These are phyloP conservation scores for Drosophila micromelanica DNA, from an alignment of 1,140 invertebrate genomes.

Conservation along the genomic window DNA sequence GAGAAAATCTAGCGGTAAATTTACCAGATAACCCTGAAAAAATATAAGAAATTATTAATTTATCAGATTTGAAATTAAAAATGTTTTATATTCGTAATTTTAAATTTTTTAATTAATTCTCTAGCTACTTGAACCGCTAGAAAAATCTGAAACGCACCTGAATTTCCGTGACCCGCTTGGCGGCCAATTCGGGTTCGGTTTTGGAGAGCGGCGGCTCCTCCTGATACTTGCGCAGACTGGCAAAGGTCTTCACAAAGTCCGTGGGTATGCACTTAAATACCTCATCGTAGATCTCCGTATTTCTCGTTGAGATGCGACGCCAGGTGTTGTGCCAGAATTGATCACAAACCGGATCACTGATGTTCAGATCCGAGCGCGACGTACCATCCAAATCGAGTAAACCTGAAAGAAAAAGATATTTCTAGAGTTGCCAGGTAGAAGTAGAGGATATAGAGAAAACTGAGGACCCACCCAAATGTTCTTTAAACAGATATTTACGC, in stretches of 20 bases:
- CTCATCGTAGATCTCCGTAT: slow-evolving; percentile 95
- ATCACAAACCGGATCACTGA: slow-evolving; percentile 91
- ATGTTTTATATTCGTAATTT: too few species aligned
- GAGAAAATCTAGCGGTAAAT: slow-evolving; percentile 94
- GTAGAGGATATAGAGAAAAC: too few species aligned
- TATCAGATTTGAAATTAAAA: neutral
- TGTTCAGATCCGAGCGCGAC: slow-evolving; percentile 85
- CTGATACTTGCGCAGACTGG: slow-evolving; percentile 90
- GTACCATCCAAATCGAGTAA: slow-evolving; percentile 85
- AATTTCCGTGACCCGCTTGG: slow-evolving; percentile 89
- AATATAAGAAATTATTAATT: neutral
- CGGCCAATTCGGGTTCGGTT: slow-evolving; percentile 89
- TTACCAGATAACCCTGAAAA: slow-evolving; percentile 92
- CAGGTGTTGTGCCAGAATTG: slow-evolving; percentile 93
- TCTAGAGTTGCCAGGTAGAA: neutral
- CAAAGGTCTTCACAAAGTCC: slow-evolving; percentile 90
- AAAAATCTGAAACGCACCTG: slow-evolving; percentile 84
- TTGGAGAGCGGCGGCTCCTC: slow-evolving; percentile 88
- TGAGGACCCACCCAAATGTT: slow-evolving; percentile 91
- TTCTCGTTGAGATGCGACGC: slow-evolving; percentile 90
- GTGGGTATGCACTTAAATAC: slow-evolving; percentile 94
- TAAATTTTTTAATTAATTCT: too few species aligned
- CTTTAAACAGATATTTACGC: slow-evolving; percentile 93
- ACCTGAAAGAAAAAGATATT: slow-evolving; percentile 49
- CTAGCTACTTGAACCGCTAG: too few species aligned